phyloP scores from a whole-genome alignment of 2,113 vertebrate species.

The Dipodomys stephensi region DNA sequence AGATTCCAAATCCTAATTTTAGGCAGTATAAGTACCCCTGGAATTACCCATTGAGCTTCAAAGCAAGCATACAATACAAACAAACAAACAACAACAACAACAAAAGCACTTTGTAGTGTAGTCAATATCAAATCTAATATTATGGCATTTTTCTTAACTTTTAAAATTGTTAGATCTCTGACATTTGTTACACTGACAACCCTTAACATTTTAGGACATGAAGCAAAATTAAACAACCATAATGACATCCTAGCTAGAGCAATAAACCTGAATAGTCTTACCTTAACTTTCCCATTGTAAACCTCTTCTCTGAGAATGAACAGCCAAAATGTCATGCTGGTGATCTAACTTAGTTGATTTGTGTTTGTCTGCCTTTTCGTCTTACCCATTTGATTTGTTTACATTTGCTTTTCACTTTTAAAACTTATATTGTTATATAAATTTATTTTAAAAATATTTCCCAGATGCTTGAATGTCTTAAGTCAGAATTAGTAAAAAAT shows the following conservation, averaged over 20 bases:
- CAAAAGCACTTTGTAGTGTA: background rate
- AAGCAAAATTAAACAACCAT: background rate
- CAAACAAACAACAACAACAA: background rate
- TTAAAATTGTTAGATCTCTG: background rate
- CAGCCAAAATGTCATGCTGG: background rate
- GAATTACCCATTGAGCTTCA: no score
- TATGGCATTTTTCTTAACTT: background rate
- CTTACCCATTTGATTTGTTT: background rate
- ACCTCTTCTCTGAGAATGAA: background rate
- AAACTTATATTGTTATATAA: background rate
- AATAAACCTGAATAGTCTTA: background rate
- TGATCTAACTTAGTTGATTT: background rate
- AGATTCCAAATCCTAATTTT: no score
- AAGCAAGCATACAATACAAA: background rate
- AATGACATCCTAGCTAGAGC: background rate
- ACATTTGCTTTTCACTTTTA: background rate
- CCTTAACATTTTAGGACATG: background rate
- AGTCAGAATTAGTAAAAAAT: background rate
- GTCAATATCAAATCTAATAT: background rate
- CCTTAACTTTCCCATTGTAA: background rate
- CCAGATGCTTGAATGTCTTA: background rate
- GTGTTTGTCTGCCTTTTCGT: background rate
- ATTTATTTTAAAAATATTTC: slow-evolving; percentile 10
- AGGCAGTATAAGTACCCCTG: no score
- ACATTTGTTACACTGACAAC: background rate